Evolutionary conservation across 35 echinoderm and acorn worm genomes (phyloP).

Genomic region (Apostichopus californicus): DNA sequence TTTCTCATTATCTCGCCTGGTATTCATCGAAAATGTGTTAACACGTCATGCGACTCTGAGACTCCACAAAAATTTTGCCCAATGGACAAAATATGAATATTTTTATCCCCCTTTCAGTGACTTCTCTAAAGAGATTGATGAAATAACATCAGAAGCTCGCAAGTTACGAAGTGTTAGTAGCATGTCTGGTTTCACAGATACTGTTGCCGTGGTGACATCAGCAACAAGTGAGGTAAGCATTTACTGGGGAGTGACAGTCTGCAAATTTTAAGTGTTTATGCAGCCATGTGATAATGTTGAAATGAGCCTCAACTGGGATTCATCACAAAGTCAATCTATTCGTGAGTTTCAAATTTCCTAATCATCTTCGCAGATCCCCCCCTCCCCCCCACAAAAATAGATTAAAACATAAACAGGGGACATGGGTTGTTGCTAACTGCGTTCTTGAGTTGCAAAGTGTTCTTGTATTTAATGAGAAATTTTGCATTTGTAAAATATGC

Average conservation of each 20-base stretch:
- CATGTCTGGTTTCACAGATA: constrained; percentile 37
- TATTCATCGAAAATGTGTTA: no score
- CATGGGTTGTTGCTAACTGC: no score
- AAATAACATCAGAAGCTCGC: constrained; percentile 44
- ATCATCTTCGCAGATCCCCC: no score
- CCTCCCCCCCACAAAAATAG: no score
- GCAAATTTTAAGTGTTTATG: constrained; percentile 15
- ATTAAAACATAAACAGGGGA: no score
- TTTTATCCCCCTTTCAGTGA: constrained; percentile 1
- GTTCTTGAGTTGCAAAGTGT: no score
- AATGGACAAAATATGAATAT: not conserved
- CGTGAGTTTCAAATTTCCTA: not conserved
- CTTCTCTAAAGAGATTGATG: constrained; percentile 32
- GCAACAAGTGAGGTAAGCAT: constrained; percentile 42
- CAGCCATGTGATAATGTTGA: constrained; percentile 9
- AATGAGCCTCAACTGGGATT: not conserved
- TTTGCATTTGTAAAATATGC: no score
- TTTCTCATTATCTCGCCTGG: no score
- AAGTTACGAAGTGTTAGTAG: constrained; percentile 43
- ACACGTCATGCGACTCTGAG: not conserved
- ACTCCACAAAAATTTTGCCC: not conserved
- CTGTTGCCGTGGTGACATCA: constrained; percentile 42
- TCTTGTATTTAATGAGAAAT: no score
- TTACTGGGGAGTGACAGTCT: not conserved
- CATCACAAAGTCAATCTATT: not conserved